These are phyloP conservation scores for Penelope pileata DNA, from an alignment of 2,113 vertebrate species.

Conservation along the genomic window DNA sequence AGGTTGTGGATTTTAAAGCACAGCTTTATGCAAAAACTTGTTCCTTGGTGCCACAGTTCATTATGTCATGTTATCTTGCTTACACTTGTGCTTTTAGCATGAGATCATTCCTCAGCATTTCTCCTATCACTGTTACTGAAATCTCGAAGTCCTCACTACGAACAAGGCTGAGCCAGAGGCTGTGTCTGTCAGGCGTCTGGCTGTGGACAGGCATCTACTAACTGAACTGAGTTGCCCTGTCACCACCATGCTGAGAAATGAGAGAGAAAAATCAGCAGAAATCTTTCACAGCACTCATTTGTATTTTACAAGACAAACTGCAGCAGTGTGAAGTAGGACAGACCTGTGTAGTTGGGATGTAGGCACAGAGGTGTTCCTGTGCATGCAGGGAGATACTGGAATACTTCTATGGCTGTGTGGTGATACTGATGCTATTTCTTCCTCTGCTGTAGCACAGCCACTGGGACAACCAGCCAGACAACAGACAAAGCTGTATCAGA, in stretches of 20 bases:
- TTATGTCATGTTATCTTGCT: background rate
- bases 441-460: background rate
- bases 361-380: background rate
- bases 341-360: background rate
- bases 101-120: background rate
- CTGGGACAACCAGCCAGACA: background rate
- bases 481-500: background rate
- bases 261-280: background rate
- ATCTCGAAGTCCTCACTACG: background rate
- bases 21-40: background rate
- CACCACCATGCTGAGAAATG: background rate
- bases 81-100: background rate
- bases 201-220: background rate
- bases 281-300: background rate
- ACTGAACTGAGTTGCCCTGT: background rate
- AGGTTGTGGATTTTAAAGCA: background rate
- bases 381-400: accelerated
- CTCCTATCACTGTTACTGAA: background rate
- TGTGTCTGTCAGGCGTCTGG: background rate
- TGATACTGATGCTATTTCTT: background rate
- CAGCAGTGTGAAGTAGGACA: background rate
- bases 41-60: background rate
- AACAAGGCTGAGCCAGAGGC: background rate
- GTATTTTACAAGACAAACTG: background rate
- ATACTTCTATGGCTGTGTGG: background rate